These are phyloP conservation scores for Lipophrys pholis DNA, from an alignment of 2,113 vertebrate genomes.

Conservation along the genomic window DNA sequence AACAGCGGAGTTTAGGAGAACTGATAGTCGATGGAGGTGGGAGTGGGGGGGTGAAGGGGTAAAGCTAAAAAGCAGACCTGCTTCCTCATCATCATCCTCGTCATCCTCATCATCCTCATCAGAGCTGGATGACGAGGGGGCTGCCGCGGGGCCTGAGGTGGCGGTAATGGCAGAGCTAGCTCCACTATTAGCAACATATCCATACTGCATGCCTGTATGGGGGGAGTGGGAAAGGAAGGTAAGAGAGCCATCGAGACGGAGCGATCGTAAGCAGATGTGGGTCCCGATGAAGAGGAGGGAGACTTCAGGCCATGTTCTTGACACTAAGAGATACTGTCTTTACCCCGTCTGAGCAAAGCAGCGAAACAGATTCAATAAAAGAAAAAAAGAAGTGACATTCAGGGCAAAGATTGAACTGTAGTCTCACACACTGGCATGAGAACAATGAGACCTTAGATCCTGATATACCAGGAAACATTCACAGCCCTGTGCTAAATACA, in stretches of 20 bases:
- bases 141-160: conserved; percentile 85
- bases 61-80: conserved; percentile 98
- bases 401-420: too few species aligned
- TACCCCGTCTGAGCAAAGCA: too few species aligned
- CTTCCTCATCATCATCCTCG: conserved; percentile 97
- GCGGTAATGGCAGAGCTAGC: conserved; percentile 87
- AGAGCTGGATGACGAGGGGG: conserved; percentile 95
- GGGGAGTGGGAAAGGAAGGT: conserved; percentile 79
- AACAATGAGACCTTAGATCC: too few species aligned
- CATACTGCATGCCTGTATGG: conserved; percentile 95
- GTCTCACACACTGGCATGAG: too few species aligned
- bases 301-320: too few species aligned
- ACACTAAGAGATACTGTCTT: too few species aligned
- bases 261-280: not conserved
- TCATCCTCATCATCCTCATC: conserved; percentile 96
- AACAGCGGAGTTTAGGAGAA: conserved; percentile 1
- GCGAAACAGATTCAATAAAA: too few species aligned
- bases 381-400: too few species aligned
- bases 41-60: conserved; percentile 33
- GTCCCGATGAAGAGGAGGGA: too few species aligned
- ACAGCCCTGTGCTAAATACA: too few species aligned
- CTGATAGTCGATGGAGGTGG: conserved; percentile 18
- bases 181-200: conserved; percentile 95
- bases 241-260: conserved; percentile 61
- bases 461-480: too few species aligned